Evolutionary conservation across 1,140 invertebrate genomes (phyloP), one percentile per base, ranked within the genome.

Genomic region (Diachasma alloeum): DNA sequence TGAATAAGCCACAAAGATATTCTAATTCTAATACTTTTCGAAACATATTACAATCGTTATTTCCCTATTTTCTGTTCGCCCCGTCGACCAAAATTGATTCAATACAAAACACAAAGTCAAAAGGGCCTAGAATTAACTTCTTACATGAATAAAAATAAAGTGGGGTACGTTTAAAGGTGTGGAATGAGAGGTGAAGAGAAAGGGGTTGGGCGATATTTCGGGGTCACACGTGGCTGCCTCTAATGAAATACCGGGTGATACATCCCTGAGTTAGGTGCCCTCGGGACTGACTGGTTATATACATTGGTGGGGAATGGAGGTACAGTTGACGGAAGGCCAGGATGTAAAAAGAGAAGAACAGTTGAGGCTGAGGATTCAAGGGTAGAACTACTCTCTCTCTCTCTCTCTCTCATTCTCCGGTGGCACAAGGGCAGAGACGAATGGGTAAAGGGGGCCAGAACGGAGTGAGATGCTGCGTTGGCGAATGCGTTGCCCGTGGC

Each of bases 401-500:
- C 31, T 31, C 31, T 6, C 39, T 42, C 39, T 42, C 39, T 42
- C 39, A 4, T 13, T 63, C 24, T 31, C 24, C 24, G 19, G 59
- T 26, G 15, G 24, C 73, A 78, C 78, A 17, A 71, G 56, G 74
- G 24, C 53, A 63, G 75, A 72, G 44, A 76, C 68, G n/a, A 59
- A 68, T 56, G 72, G 77, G 17, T 77, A 79, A 63, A 63, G 24
- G 59, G 59, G 24, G 6, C 24, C 19, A n/a, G 22, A 48, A 48
- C 15, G 17, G 80, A 74, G 66, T 56, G 71, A 78, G 82, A 79
- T 72, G 73, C 75, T 79, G 81, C 78, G 84, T 84, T 85, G 85
- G 85, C 83, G 76, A 85, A 75, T 81, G 86, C 53, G 59, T 87
- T 86, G 84, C 85, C 85, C 82, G 72, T 86, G 81, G 85, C 86